A percentile compares a stretch with the other conserved stretches of the same genome.
Evolutionary conservation across 2,888 invertebrate species (phyloP).

Genomic region (Sphecodes monilicornis): DNA sequence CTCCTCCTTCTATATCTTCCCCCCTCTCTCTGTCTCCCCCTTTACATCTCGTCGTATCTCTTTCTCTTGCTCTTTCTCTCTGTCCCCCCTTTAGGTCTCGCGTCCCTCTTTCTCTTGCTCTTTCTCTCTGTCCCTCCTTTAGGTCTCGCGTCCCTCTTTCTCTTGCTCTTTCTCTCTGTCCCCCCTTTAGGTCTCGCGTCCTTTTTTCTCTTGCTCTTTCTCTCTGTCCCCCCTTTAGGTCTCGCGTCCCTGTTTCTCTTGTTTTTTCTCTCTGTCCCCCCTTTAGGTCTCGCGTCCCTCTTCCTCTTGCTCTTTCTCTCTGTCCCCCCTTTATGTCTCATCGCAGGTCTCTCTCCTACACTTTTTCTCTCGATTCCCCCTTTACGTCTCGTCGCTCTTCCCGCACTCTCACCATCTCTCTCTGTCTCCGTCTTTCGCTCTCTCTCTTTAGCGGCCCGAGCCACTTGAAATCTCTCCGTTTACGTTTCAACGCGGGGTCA

Average conservation of each 20-base stretch:
- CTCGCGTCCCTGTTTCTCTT: not conserved
- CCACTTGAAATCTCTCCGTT: constrained; percentile 49
- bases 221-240: not conserved
- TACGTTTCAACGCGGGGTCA: constrained; percentile 64
- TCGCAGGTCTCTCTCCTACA: too few species aligned
- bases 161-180: too few species aligned
- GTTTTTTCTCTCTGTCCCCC: too few species aligned
- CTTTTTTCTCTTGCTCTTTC: not conserved
- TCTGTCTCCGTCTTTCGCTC: not conserved
- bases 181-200: too few species aligned
- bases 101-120: too few species aligned
- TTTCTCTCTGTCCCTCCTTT: too few species aligned
- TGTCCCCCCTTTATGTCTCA: too few species aligned
- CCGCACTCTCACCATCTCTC: not conserved
- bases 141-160: too few species aligned
- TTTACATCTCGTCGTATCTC: not conserved
- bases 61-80: too few species aligned
- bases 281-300: not conserved
- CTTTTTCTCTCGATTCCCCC: too few species aligned
- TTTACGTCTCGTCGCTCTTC: too few species aligned
- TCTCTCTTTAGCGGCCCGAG: not conserved
- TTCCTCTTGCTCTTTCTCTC: too few species aligned
- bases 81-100: not conserved
- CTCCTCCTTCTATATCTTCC: not conserved
- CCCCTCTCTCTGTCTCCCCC: not conserved